Evolutionary conservation across 2,888 invertebrate species (phyloP).

Genomic region (Temnothorax rugatulus): DNA sequence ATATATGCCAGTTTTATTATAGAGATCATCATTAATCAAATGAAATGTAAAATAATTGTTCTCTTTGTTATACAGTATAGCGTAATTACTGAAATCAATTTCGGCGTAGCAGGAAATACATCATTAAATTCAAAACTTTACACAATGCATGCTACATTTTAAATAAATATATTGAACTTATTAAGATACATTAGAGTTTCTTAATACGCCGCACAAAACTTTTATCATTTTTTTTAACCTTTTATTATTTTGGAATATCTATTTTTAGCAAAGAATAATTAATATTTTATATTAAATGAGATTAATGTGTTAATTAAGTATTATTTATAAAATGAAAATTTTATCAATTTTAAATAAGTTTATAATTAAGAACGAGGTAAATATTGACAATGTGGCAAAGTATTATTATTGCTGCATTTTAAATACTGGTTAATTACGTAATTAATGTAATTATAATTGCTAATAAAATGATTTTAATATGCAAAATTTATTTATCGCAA

Average conservation of each 20-base stretch:
- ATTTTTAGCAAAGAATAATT: not conserved
- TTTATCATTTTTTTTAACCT: not conserved
- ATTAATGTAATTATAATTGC: not conserved
- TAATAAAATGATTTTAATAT: not conserved
- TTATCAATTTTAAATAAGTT: not conserved
- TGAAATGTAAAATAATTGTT: slow-evolving; percentile 31
- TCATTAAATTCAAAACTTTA: slow-evolving; percentile 25
- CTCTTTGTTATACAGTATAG: slow-evolving; percentile 25
- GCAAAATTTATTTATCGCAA: not conserved
- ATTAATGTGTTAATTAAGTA: no score
- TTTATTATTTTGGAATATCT: not conserved
- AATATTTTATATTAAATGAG: not conserved
- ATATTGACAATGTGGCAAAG: not conserved
- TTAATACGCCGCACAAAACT: not conserved
- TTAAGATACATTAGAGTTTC: slow-evolving; percentile 13
- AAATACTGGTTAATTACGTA: not conserved
- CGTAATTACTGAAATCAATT: slow-evolving; percentile 40
- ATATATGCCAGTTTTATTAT: slow-evolving; percentile 10
- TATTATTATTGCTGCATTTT: not conserved
- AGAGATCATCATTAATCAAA: slow-evolving; percentile 32
- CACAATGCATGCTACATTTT: slow-evolving; percentile 45
- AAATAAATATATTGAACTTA: slow-evolving; percentile 48
- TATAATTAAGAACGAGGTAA: not conserved
- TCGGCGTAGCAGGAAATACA: slow-evolving; percentile 9
- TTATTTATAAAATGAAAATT: not conserved